phyloP scores from a whole-genome alignment of 1,140 invertebrate species.

The Pseudachorutes palmiensis region DNA sequence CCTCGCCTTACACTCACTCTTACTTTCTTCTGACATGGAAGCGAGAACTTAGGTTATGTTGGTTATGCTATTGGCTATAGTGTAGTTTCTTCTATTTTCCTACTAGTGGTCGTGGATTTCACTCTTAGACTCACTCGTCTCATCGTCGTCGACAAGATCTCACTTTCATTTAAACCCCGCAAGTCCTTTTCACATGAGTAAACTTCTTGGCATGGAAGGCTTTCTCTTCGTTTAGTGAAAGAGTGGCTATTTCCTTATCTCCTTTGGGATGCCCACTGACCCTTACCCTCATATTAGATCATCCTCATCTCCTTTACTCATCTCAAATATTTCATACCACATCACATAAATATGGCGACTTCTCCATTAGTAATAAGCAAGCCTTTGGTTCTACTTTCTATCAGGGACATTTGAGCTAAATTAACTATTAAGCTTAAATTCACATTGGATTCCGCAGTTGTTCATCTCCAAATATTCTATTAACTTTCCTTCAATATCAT shows the following conservation, averaged over 20 bases:
- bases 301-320: not conserved
- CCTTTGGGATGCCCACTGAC: not conserved
- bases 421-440: not conserved
- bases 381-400: not conserved
- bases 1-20: no score
- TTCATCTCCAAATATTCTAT: no score
- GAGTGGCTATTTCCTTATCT: constrained; percentile 9
- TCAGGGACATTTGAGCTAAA: not conserved
- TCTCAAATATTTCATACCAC: not conserved
- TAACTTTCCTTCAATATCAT: no score
- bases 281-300: not conserved
- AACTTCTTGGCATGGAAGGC: not conserved
- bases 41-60: no score
- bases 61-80: no score
- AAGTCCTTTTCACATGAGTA: constrained; percentile 7
- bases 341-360: not conserved
- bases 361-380: not conserved
- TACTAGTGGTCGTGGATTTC: no score
- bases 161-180: constrained; percentile 5
- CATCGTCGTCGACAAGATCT: not conserved
- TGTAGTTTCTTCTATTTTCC: no score
- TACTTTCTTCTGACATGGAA: no score
- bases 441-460: no score
- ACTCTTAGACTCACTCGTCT: no score
- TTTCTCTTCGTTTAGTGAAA: not conserved